phyloP scores from a whole-genome alignment of 2,888 invertebrate genomes.

The Notocelia uddmanniana region DNA sequence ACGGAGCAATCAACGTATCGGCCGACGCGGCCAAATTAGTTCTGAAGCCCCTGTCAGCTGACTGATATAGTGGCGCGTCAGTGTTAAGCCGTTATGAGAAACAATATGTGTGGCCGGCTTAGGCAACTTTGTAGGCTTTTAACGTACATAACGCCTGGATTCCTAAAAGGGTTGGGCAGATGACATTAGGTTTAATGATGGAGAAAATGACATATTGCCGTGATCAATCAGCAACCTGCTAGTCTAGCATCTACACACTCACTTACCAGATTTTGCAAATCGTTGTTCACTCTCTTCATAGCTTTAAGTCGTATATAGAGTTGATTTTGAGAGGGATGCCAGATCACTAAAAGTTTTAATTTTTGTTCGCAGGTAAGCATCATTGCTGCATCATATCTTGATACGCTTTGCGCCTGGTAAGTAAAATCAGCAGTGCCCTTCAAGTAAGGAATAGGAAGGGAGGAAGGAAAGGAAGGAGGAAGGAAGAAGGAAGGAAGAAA shows the following conservation, averaged over 20 bases:
- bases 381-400: not conserved
- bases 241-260: too few species aligned
- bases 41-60: constrained; percentile 28
- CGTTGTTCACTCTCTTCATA: too few species aligned
- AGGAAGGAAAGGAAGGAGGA: too few species aligned
- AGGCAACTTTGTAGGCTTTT: not conserved
- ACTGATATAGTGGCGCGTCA: constrained; percentile 10
- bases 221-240: too few species aligned
- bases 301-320: too few species aligned
- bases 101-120: not conserved
- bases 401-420: not conserved
- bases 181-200: too few species aligned
- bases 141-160: not conserved
- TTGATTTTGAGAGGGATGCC: too few species aligned
- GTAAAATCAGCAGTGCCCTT: not conserved
- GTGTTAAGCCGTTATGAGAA: not conserved
- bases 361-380: not conserved
- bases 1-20: constrained; percentile 1
- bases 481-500: too few species aligned
- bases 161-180: too few species aligned
- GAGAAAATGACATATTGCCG: too few species aligned
- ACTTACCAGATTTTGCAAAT: too few species aligned
- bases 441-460: too few species aligned
- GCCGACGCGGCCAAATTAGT: constrained; percentile 16
- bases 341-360: not conserved